Evolutionary conservation across 2,797 vertebrate genomes (phyloP), one percentile per base, ranked within the genome.

Genomic region (Acipenser oxyrinchus): DNA sequence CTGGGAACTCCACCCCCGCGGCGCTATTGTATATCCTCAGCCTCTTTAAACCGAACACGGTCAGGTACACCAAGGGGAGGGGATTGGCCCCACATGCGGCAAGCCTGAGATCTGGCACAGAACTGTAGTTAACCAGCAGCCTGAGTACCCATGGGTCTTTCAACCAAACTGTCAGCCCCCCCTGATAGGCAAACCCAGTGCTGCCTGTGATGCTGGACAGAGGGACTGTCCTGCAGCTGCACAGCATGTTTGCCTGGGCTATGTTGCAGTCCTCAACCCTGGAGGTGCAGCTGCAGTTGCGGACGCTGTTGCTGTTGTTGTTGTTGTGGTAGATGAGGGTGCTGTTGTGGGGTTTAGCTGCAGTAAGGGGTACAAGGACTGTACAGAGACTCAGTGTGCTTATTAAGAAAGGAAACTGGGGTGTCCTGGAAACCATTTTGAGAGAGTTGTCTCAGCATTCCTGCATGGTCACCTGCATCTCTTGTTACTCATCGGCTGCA

Each of bases 221-320:
- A 8, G 51, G 15, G 0, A 87, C 73, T 0, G 76, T 81, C 69
- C 65, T 74, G 63, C 86, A 88, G 67, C 74, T 75, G 73, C 85
- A 88, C 65, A 76, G 68, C 6, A 80, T 69, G 71, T 82, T 81
- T 48, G 84, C 85, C 55, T 78, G 70, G 3, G 74, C 70, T 62
- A 82, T 76, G 11, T 83, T 67, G 10, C 86, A 88, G 70, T 81
- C 77, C 10, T 0, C 69, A 10, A 86, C 4, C 1, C 58, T 65
- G 0, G 49, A 4, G 0, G 74, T 64, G 66, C 86, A 88, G 77
- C 80, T 86, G 79, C 86, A 88, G 75, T 81, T 85, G 50, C 81
- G 75, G 67, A 88, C 70, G 73, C 72, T 72, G 76, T 62, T 62
- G 10, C 70, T 59, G 1, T 76, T 72, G n/a, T 62, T 6, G 7